A percentile compares a stretch with the other conserved stretches of the same genome.
These are phyloP conservation scores for Platichthys stellatus DNA, from an alignment of 2,113 vertebrate genomes.

Conservation along the genomic window DNA sequence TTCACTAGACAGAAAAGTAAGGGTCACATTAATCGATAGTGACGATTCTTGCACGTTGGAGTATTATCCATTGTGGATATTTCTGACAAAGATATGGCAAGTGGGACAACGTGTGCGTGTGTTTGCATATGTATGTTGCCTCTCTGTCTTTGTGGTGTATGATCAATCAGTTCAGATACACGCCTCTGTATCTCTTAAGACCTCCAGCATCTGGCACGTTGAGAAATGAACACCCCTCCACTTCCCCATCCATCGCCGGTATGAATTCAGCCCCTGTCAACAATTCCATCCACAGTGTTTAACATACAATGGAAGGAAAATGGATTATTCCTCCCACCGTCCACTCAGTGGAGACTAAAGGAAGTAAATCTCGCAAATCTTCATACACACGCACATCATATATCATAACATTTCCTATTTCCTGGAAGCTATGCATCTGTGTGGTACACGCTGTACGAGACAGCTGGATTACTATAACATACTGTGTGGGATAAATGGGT, in stretches of 20 bases:
- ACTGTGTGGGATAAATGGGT: constrained; percentile 40
- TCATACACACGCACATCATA: constrained; percentile 33
- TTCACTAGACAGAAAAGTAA: not conserved
- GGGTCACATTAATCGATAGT: not conserved
- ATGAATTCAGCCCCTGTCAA: constrained; percentile 44
- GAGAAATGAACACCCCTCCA: constrained; percentile 29
- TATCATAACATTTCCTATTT: constrained; percentile 37
- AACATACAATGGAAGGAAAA: constrained; percentile 43
- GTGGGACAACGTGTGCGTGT: not conserved
- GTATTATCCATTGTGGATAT: not conserved
- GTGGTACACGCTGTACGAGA: constrained; percentile 12
- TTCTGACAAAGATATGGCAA: not conserved
- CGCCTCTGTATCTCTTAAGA: constrained; percentile 15
- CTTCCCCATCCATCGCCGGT: constrained; percentile 23
- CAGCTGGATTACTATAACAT: constrained; percentile 53
- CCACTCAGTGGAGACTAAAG: not conserved
- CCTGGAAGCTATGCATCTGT: constrained; percentile 22
- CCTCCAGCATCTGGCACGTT: constrained; percentile 11
- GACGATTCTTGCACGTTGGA: not conserved
- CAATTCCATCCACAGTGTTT: constrained; percentile 19
- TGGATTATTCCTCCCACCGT: constrained; percentile 57
- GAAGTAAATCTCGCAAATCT: constrained; percentile 35
- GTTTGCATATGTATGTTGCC: constrained; percentile 14
- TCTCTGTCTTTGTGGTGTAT: not conserved
- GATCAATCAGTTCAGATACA: constrained; percentile 35